Evolutionary conservation across 2,113 vertebrate genomes (phyloP).

Genomic region (Drymodes brunneopygia): DNA sequence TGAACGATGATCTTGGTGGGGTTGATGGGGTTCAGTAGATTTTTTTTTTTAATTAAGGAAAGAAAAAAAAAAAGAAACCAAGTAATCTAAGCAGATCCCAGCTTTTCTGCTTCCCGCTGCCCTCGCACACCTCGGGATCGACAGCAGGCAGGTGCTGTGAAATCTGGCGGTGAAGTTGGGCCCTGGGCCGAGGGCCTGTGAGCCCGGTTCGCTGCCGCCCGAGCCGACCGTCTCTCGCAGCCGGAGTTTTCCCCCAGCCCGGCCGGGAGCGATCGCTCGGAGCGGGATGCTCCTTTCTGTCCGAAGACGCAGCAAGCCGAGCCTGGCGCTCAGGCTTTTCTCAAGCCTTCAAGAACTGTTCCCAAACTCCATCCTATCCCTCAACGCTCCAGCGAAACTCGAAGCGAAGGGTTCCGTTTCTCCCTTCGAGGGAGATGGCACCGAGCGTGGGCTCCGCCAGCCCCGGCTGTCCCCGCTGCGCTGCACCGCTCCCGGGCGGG

Average conservation of each 20-base stretch:
- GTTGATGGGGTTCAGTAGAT: rapidly evolving
- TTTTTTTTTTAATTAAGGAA: not conserved
- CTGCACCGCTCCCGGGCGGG: not conserved
- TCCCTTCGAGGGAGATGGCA: not conserved
- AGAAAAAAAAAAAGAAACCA: rapidly evolving
- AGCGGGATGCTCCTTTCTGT: not conserved
- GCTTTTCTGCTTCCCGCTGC: not conserved
- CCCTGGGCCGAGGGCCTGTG: rapidly evolving
- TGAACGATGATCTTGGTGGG: not conserved
- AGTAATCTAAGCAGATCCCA: not conserved
- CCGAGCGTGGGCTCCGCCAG: not conserved
- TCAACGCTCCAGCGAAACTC: rapidly evolving
- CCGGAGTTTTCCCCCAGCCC: not conserved
- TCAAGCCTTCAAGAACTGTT: not conserved
- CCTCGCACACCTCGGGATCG: not conserved
- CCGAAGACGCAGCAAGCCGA: rapidly evolving
- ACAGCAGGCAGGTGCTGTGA: not conserved
- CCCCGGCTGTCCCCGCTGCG: not conserved
- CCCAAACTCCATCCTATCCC: not conserved
- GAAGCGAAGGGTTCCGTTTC: rapidly evolving
- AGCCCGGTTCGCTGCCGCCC: not conserved
- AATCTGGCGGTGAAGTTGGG: rapidly evolving
- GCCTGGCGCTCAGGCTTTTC: not conserved
- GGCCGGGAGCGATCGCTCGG: not conserved
- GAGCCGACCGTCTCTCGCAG: not conserved